These are phyloP conservation scores for Clepsis dumicolana DNA, from an alignment of 2,888 invertebrate genomes.

Conservation along the genomic window DNA sequence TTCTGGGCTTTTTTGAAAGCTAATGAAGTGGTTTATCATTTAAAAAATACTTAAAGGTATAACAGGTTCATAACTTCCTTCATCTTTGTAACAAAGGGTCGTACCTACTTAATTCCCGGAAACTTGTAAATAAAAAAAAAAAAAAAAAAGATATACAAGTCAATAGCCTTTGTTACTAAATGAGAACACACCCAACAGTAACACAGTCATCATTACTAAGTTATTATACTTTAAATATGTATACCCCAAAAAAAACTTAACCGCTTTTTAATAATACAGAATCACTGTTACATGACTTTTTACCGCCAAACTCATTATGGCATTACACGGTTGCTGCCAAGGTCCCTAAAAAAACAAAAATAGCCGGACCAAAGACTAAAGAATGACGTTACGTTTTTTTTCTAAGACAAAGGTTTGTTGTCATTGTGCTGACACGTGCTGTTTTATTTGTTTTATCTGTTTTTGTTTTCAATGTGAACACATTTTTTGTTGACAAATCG, in stretches of 20 bases:
- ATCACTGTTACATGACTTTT: slow-evolving; percentile 33
- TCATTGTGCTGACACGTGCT: slow-evolving; percentile 1
- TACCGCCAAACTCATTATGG: slow-evolving; percentile 25
- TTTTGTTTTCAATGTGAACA: neutral
- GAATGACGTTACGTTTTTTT: slow-evolving; percentile 31
- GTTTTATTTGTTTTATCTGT: neutral
- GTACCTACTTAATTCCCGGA: too few species aligned
- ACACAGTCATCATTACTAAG: slow-evolving; percentile 28
- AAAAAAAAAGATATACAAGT: too few species aligned
- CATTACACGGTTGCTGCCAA: slow-evolving; percentile 40
- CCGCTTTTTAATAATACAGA: slow-evolving; percentile 39
- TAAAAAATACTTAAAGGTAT: too few species aligned
- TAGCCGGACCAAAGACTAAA: slow-evolving; percentile 22
- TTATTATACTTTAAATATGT: slow-evolving; percentile 13
- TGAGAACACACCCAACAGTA: slow-evolving; percentile 3
- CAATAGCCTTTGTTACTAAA: neutral
- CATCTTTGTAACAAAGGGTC: too few species aligned
- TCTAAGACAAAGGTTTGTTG: slow-evolving; percentile 14
- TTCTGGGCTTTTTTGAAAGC: too few species aligned
- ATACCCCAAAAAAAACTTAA: slow-evolving; percentile 27
- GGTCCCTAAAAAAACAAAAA: slow-evolving; percentile 35
- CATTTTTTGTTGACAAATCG: neutral
- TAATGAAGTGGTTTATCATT: too few species aligned
- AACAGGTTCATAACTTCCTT: too few species aligned
- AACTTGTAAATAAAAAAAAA: too few species aligned